Evolutionary conservation across 2,888 invertebrate genomes (phyloP).

Genomic region (Diloba caeruleocephala): DNA sequence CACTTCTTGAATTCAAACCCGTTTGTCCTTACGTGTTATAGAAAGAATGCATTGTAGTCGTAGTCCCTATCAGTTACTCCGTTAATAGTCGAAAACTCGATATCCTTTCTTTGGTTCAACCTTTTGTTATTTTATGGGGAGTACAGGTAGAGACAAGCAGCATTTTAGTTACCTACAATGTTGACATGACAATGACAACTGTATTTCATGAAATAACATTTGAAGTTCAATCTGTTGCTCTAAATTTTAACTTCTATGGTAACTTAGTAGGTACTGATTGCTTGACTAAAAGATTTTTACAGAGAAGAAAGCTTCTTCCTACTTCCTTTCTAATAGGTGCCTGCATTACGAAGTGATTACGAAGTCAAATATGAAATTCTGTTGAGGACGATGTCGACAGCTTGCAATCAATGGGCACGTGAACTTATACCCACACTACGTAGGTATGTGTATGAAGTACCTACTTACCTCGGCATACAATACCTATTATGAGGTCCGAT

Average conservation of each 20-base stretch:
- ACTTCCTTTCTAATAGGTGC: neutral
- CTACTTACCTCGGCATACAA: slow-evolving; percentile 44
- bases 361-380: slow-evolving; percentile 30
- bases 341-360: slow-evolving; percentile 13
- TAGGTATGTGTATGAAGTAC: slow-evolving; percentile 25
- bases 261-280: too few relatives aligned
- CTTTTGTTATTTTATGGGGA: slow-evolving; percentile 15
- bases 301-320: too few relatives aligned
- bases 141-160: slow-evolving; percentile 3
- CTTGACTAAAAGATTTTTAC: too few relatives aligned
- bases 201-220: neutral
- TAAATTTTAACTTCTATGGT: slow-evolving; percentile 1
- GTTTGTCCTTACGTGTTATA: slow-evolving; percentile 68
- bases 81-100: slow-evolving; percentile 20
- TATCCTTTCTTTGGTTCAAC: slow-evolving; percentile 31
- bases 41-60: slow-evolving; percentile 59
- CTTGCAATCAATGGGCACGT: slow-evolving; percentile 38
- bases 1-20: slow-evolving; percentile 82
- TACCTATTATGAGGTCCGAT: slow-evolving; percentile 64
- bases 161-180: neutral
- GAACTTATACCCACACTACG: slow-evolving; percentile 25
- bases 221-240: slow-evolving; percentile 6
- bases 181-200: slow-evolving; percentile 7
- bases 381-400: slow-evolving; percentile 33
- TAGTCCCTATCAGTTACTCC: slow-evolving; percentile 33